Conservation (phyloP, 2,113 vertebrate species). For the Pterophyllum scalare region DNA sequence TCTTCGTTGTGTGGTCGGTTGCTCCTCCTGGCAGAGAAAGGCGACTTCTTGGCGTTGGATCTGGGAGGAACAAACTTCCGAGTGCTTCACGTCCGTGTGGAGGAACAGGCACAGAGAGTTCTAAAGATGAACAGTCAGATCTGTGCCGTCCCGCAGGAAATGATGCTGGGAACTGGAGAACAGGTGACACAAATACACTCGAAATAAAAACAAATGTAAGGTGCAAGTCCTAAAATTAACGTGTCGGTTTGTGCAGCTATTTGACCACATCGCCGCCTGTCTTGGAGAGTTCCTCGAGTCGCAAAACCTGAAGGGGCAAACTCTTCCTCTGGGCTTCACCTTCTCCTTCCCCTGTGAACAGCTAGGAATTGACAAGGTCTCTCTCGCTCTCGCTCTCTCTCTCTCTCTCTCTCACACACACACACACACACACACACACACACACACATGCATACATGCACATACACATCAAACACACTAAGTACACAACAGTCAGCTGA, state of each 20-base stretch:
- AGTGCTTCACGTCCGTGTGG: conserved; percentile 82
- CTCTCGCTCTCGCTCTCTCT: too few relatives aligned
- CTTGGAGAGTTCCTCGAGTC: conserved; percentile 80
- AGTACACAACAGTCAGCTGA: background rate
- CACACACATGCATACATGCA: background rate
- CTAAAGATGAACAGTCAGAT: conserved; percentile 79
- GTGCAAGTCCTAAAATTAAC: accelerated
- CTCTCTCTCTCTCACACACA: too few relatives aligned
- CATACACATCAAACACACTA: background rate
- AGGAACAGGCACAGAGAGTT: conserved; percentile 59
- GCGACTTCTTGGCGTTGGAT: conserved; percentile 87
- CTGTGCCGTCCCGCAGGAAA: conserved; percentile 77
- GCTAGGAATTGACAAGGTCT: conserved; percentile 83
- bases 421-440: too few relatives aligned
- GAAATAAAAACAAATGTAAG: accelerated
- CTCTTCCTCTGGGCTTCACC: conserved; percentile 85
- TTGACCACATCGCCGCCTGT: conserved; percentile 86
- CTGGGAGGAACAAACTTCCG: conserved; percentile 91
- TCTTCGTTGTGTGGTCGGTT: background rate
- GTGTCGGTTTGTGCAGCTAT: conserved; percentile 77
- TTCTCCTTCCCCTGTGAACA: conserved; percentile 90
- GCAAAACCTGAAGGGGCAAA: conserved; percentile 26
- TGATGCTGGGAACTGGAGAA: conserved; percentile 82
- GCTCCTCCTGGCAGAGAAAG: conserved; percentile 78
- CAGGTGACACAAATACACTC: conserved; percentile 60